Evolutionary conservation across 2,797 vertebrate species (phyloP), one percentile per base, ranked within the genome.

Genomic region (Catamblyrhynchus diadema): DNA sequence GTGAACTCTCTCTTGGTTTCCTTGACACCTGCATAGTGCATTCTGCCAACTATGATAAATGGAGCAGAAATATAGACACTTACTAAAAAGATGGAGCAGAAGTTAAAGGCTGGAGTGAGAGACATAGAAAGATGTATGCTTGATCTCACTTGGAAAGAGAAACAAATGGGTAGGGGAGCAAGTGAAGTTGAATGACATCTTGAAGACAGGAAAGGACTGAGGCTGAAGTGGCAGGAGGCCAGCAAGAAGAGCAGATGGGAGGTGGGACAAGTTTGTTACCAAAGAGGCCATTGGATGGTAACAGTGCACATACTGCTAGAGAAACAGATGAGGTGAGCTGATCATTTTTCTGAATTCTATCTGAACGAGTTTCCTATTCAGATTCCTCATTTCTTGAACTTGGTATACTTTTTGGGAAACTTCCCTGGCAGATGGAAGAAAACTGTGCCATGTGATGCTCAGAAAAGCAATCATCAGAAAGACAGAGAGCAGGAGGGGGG

Each of bases 171-270:
- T 77, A 78, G 73, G 45, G 73, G 74, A 96, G 89, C 96, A 97
- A 95, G 66, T 45, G 79, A 95, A 87, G 94, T 97, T 92, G 74
- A 91, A 85, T 95, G 97, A 94, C 96, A 96, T 96, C 94, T 81
- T 89, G 96, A 96, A 97, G 96, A 95, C 96, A 93, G 87, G 95
- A 95, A 91, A 93, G 96, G 82, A 82, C 82, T 96, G 95, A 95
- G 92, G 92, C 95, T 86, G 48, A 65, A 17, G 71, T 97, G 97
- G 96, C 95, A 95, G 87, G 35, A 59, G 82, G 96, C 97, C 97
- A 97, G 97, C 93, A 90, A 88, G 88, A 95, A 80, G 96, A 97
- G 95, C 97, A 98, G 97, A 97, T 97, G 97, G 97, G 96, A 97
- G 95, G 96, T 91, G 88, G 95, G 95, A 94, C 93, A 90, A 93